Evolutionary conservation across 1,140 invertebrate genomes (phyloP).

Genomic region (Drosophila rufa): DNA sequence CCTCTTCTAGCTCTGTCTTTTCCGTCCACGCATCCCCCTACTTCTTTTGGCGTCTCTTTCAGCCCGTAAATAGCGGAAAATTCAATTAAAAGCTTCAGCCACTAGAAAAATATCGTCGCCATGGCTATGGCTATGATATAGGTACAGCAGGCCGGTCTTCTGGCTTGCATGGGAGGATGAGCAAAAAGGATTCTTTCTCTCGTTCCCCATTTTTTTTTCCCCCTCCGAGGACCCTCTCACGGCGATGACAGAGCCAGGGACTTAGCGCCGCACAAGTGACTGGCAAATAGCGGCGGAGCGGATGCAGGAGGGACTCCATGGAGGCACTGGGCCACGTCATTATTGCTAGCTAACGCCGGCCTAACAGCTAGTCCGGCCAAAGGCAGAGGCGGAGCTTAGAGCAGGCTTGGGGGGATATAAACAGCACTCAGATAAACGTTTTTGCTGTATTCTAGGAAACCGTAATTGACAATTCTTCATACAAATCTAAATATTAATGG

Average conservation of each 20-base stretch:
- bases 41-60: constrained; percentile 29
- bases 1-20: constrained; percentile 2
- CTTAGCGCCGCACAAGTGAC: constrained; percentile 43
- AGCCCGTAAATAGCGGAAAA: constrained; percentile 78
- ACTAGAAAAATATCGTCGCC: constrained; percentile 82
- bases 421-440: not conserved
- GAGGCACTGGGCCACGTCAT: constrained; percentile 35
- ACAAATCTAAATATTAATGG: no score
- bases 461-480: no score
- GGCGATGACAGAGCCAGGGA: constrained; percentile 44
- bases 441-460: no score
- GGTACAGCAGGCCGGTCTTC: constrained; percentile 55
- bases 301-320: not conserved
- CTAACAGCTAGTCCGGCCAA: constrained; percentile 43
- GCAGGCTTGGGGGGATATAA: not conserved
- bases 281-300: constrained; percentile 5
- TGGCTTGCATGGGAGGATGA: constrained; percentile 29
- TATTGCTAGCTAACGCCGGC: constrained; percentile 62
- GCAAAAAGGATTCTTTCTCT: constrained; percentile 37
- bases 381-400: constrained; percentile 3
- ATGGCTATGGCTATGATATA: constrained; percentile 78
- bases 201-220: constrained; percentile 8
- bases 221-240: constrained; percentile 9
- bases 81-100: constrained; percentile 83
- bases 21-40: constrained; percentile 11